Evolutionary conservation across 2,888 invertebrate genomes (phyloP), one percentile per base, ranked within the genome.

Genomic region (Phyto melanocephala): DNA sequence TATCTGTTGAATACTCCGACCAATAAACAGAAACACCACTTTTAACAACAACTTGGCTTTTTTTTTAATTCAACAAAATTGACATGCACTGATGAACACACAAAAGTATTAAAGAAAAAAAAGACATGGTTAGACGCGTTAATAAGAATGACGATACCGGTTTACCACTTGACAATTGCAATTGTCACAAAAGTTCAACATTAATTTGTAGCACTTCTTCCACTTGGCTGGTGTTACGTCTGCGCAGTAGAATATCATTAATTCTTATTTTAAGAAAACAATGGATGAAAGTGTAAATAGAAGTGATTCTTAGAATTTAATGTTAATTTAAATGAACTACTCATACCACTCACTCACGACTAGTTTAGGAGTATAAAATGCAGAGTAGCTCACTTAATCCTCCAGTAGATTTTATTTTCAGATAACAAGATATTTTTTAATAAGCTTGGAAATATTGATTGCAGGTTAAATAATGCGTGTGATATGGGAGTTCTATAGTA

Each of bases 161-260:
- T 62, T 52, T 22, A 40, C 42, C 52, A 54, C 42, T 54, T 63
- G 50, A 40, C 47, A 60, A 60, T 47, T 50, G 11, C 15, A 50
- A 13, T 47, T 71, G 60, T 68, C 52, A 52, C 33, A 22, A 11
- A 50, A 37, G 24, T 15, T 24, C 7, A 13, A 28, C 42, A 56
- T 37, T 47, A 58, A 33, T 20, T 58, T 71, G 47, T 45, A 15
- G 42, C 17, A 33, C 68, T 54, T 62, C 15, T 45, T 45, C 11
- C 37, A 37, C 5, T 5, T 15, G 10, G 6, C 40, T 13, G 50
- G 22, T 33, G 62, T 20, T 52, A 74, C 72, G 72, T 13, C 33
- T 62, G 62, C 54, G 72, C 52, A 62, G 24, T 72, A 28, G 37
- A 60, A 62, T 17, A 40, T 35, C 24, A 71, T 58, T 37, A 47